These are phyloP conservation scores for Vulpes ferrilata DNA, from an alignment of 2,113 vertebrate species.

Conservation along the genomic window DNA sequence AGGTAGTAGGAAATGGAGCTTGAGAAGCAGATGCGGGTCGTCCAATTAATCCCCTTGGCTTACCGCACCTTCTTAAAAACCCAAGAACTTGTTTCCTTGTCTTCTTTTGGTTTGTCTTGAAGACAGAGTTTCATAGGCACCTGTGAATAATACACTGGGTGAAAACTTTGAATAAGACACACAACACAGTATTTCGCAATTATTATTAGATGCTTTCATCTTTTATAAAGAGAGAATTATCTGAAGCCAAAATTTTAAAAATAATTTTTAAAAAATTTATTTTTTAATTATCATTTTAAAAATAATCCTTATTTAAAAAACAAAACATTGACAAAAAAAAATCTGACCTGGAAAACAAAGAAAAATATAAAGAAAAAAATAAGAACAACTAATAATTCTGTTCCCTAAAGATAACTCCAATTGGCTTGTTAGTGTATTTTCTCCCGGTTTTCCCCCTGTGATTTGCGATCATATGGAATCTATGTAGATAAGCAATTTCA, in stretches of 20 bases:
- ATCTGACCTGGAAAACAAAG: not conserved
- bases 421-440: not conserved
- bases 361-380: constrained; percentile 30
- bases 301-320: constrained; percentile 21
- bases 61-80: not conserved
- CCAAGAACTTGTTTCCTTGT: not conserved
- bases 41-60: not conserved
- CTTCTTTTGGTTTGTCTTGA: not conserved
- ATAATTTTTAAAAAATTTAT: not conserved
- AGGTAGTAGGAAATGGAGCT: not conserved
- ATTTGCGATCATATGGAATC: not conserved
- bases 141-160: not conserved
- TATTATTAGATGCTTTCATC: not conserved
- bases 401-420: not conserved
- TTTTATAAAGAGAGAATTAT: not conserved
- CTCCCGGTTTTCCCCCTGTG: not conserved
- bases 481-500: not conserved
- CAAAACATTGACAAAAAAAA: not conserved
- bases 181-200: not conserved
- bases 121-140: not conserved
- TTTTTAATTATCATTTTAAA: not conserved
- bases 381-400: not conserved
- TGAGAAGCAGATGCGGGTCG: not conserved
- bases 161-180: not conserved
- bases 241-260: not conserved